phyloP scores from a whole-genome alignment of 1,140 invertebrate genomes.

The Bombus waltoni region DNA sequence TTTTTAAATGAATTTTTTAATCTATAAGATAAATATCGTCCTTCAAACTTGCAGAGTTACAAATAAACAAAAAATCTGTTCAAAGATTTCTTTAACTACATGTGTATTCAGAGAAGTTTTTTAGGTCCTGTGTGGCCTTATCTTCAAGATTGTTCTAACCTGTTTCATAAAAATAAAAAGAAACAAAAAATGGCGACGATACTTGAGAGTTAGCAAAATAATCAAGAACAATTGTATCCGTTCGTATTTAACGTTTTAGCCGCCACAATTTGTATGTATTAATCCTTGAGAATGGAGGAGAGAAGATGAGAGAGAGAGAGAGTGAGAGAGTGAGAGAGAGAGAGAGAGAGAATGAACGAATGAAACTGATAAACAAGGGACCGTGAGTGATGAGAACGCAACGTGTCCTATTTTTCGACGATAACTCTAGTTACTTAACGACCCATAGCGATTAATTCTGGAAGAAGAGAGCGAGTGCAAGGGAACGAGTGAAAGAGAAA shows the following conservation, averaged over 20 bases:
- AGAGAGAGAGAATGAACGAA: neutral
- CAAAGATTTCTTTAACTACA: too few relatives aligned
- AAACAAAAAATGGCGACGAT: neutral
- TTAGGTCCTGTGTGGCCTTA: too few relatives aligned
- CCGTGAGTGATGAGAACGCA: constrained; percentile 36
- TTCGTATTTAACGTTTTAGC: neutral
- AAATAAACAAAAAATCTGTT: neutral
- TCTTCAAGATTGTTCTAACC: too few relatives aligned
- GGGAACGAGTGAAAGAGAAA: constrained; percentile 13
- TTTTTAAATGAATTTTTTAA: neutral
- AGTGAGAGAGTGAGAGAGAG: neutral
- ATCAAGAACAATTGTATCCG: neutral
- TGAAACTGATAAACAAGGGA: constrained; percentile 22
- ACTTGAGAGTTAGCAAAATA: neutral
- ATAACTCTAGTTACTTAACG: constrained; percentile 68
- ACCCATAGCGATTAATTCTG: constrained; percentile 49
- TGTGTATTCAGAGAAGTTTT: too few relatives aligned
- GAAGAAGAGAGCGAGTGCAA: neutral
- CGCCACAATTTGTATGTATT: neutral
- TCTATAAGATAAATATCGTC: neutral
- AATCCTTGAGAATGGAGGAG: neutral
- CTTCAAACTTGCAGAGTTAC: neutral
- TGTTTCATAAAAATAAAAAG: neutral
- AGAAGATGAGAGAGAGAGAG: neutral
- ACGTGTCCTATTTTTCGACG: constrained; percentile 67